Conservation (phyloP, 2,888 invertebrate genomes). For the Allophyes oxyacanthae region DNA sequence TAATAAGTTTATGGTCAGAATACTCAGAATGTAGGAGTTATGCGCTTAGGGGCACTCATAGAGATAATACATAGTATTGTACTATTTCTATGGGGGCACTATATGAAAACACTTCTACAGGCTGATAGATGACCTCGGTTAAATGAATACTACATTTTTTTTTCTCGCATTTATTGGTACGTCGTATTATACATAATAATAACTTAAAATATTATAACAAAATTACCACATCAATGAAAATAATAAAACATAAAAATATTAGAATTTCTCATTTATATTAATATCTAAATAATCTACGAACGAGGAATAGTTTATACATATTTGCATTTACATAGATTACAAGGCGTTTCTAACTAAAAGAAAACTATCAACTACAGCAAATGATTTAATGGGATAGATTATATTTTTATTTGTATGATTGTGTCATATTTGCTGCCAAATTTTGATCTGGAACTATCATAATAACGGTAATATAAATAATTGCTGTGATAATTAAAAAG, state of each 20-base stretch:
- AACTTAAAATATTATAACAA: slow-evolving; percentile 84
- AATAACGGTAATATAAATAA: slow-evolving; percentile 44
- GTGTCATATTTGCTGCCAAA: slow-evolving; percentile 47
- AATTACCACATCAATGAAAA: slow-evolving; percentile 78
- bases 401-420: slow-evolving; percentile 46
- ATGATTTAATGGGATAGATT: slow-evolving; percentile 53
- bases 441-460: slow-evolving; percentile 43
- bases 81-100: no score
- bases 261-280: slow-evolving; percentile 74
- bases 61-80: no score
- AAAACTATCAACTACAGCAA: slow-evolving; percentile 56
- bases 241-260: slow-evolving; percentile 76
- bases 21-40: no score
- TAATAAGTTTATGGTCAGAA: no score
- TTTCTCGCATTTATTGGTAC: slow-evolving; percentile 71
- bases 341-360: slow-evolving; percentile 72
- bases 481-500: slow-evolving; percentile 45
- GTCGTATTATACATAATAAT: slow-evolving; percentile 74
- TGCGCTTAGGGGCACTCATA: no score
- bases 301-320: slow-evolving; percentile 78
- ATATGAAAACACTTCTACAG: no score
- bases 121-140: no score
- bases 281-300: slow-evolving; percentile 75
- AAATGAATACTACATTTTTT: slow-evolving; percentile 25
- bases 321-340: slow-evolving; percentile 86